These are phyloP conservation scores for Apostichopus japonicus DNA, from an alignment of 35 echinoderm and acorn worm genomes.

Conservation along the genomic window DNA sequence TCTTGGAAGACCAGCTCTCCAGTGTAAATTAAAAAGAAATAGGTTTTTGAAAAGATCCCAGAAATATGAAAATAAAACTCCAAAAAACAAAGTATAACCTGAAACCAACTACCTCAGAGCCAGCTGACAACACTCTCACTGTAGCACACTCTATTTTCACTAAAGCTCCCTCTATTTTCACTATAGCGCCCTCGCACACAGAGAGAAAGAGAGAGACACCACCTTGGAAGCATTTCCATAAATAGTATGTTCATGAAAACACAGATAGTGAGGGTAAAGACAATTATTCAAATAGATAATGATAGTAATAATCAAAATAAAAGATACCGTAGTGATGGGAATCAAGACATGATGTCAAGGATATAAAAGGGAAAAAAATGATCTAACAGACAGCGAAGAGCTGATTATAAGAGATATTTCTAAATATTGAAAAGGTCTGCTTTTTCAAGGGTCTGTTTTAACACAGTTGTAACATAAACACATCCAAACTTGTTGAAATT, in stretches of 20 bases:
- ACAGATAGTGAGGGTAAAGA: not conserved
- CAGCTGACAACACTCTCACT: not conserved
- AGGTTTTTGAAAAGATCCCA: not conserved
- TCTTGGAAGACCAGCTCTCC: not conserved
- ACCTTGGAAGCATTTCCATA: not conserved
- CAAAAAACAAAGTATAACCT: not conserved
- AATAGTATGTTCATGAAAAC: not conserved
- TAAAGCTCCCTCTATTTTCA: not conserved
- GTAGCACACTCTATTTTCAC: not conserved
- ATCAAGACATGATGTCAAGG: not conserved
- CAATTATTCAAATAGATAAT: not conserved
- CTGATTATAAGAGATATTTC: not conserved
- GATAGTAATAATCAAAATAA: not conserved
- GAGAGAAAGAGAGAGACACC: not conserved
- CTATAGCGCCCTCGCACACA: not conserved
- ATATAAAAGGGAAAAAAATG: not conserved
- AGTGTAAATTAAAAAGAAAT: not conserved
- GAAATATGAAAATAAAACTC: not conserved
- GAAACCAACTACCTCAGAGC: not conserved
- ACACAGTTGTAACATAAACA: not conserved
- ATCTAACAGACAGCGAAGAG: not conserved
- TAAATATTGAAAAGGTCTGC: not conserved
- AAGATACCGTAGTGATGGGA: not conserved
- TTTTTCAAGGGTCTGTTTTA: not conserved
- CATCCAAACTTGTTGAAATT: too few relatives aligned